Percentiles rank a stretch among this genome's conserved stretches.
These are phyloP conservation scores for Drosophila mauritiana DNA, from an alignment of 1,140 invertebrate genomes.

Conservation along the genomic window DNA sequence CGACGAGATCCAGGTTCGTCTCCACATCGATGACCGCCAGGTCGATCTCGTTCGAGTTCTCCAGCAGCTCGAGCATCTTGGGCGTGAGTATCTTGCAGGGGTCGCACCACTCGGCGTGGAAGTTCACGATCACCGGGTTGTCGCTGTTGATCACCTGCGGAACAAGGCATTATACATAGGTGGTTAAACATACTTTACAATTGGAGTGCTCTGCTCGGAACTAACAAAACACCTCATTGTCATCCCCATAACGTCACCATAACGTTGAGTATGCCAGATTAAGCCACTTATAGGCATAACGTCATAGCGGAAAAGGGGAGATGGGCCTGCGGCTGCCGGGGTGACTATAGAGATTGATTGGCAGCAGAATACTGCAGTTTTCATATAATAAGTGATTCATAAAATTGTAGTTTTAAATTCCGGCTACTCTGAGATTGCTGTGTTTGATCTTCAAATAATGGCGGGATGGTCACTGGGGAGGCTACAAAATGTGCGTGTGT, in stretches of 20 bases:
- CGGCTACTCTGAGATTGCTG: background rate
- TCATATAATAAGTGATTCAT: background rate
- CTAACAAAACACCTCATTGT: too few relatives aligned
- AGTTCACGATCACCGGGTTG: conserved; percentile 93
- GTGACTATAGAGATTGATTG: background rate
- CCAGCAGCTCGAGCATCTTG: conserved; percentile 93
- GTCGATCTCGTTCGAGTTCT: conserved; percentile 91
- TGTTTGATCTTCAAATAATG: background rate
- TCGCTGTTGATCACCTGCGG: conserved; percentile 91
- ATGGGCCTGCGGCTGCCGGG: too few relatives aligned
- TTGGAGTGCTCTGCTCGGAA: too few relatives aligned
- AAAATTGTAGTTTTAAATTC: background rate
- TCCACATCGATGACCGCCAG: conserved; percentile 97
- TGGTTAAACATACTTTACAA: too few relatives aligned
- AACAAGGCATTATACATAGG: background rate
- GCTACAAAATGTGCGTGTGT: background rate
- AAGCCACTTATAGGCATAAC: too few relatives aligned
- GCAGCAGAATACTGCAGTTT: too few relatives aligned
- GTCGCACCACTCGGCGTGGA: conserved; percentile 97
- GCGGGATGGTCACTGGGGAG: background rate
- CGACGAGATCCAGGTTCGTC: conserved; percentile 91
- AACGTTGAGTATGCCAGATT: too few relatives aligned
- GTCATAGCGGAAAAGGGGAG: too few relatives aligned
- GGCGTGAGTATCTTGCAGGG: conserved; percentile 98
- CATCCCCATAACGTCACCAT: background rate